Evolutionary conservation across 2,888 invertebrate genomes (phyloP).

Genomic region (Neria commutata): DNA sequence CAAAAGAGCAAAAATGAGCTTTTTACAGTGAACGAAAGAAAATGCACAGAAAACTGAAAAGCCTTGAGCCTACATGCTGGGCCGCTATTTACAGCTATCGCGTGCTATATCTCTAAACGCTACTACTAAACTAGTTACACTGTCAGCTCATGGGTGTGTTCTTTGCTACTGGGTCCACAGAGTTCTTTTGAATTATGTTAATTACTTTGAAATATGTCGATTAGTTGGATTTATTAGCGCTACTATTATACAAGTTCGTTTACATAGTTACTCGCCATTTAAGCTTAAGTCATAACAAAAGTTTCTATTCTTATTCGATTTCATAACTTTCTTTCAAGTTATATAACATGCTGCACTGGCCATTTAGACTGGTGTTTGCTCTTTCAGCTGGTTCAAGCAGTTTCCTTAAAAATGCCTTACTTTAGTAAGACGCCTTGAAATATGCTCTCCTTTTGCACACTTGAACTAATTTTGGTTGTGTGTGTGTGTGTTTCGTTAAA

Average conservation of each 20-base stretch:
- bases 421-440: slow-evolving; percentile 31
- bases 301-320: too few relatives aligned
- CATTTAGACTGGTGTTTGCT: slow-evolving; percentile 2
- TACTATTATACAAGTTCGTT: not conserved
- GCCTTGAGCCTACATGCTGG: not conserved
- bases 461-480: slow-evolving; percentile 4
- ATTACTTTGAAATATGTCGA: not conserved
- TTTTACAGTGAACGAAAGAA: not conserved
- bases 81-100: slow-evolving; percentile 11
- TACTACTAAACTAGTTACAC: slow-evolving; percentile 18
- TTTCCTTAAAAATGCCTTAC: not conserved
- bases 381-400: slow-evolving; percentile 1
- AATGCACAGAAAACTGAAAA: not conserved
- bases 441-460: slow-evolving; percentile 17
- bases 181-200: slow-evolving; percentile 1
- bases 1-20: not conserved
- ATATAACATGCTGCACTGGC: too few relatives aligned
- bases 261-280: not conserved
- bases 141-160: slow-evolving; percentile 12
- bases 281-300: too few relatives aligned
- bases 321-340: too few relatives aligned
- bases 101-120: not conserved
- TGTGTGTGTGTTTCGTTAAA: slow-evolving; percentile 36
- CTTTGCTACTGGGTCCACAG: slow-evolving; percentile 20
- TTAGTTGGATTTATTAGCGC: too few relatives aligned